phyloP scores from a whole-genome alignment of 1,140 invertebrate genomes.

The Latrodectus geometricus region DNA sequence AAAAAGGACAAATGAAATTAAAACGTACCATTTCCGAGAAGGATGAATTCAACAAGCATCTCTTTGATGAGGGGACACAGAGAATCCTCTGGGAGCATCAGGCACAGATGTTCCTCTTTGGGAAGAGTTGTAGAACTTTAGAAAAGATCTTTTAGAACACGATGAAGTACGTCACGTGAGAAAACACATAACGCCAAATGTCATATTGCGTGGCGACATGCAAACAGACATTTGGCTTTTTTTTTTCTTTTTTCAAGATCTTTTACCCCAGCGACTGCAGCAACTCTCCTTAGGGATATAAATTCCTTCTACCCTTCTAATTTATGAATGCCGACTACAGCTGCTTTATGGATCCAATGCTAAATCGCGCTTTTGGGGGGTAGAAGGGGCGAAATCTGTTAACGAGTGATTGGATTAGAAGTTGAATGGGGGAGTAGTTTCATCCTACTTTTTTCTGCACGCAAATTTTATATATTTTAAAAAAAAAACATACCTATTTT shows the following conservation, averaged over 20 bases:
- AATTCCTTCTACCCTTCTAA: conserved; percentile 46
- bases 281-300: conserved; percentile 39
- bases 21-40: conserved; percentile 45
- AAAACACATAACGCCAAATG: conserved; percentile 30
- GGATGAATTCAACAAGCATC: conserved; percentile 22
- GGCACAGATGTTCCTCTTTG: conserved; percentile 37
- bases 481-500: too few species aligned
- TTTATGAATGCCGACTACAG: conserved; percentile 36
- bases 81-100: conserved; percentile 4
- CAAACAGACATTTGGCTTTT: conserved; percentile 34
- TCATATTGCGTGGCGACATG: conserved; percentile 55
- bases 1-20: conserved; percentile 16
- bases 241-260: not conserved
- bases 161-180: conserved; percentile 35
- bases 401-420: not conserved
- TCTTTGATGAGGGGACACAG: conserved; percentile 25
- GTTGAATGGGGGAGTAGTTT: too few species aligned
- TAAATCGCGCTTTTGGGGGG: not conserved
- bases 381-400: conserved; percentile 16
- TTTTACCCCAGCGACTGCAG: conserved; percentile 24
- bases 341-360: conserved; percentile 11
- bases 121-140: conserved; percentile 17
- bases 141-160: too few species aligned
- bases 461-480: too few species aligned
- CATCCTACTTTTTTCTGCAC: too few species aligned